These are phyloP conservation scores for Acanthurus tractus DNA, from an alignment of 2,797 vertebrate species.

Conservation along the genomic window DNA sequence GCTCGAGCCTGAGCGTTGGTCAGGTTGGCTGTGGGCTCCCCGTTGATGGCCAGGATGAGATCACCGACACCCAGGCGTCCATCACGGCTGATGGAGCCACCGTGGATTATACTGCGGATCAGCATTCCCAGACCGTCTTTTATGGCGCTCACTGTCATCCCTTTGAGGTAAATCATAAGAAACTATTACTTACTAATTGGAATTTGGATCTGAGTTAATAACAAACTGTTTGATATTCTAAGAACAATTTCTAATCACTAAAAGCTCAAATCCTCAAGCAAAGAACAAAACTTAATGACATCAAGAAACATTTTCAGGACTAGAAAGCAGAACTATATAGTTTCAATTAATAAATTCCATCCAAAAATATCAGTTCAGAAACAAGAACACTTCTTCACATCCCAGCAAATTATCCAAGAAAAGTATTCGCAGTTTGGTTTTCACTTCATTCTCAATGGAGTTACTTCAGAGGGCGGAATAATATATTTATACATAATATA, in stretches of 20 bases:
- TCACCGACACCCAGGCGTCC: constrained; percentile 94
- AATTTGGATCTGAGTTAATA: background rate
- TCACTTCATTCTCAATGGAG: constrained; percentile 26
- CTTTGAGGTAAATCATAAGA: constrained; percentile 72
- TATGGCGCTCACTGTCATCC: constrained; percentile 96
- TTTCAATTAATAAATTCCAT: background rate
- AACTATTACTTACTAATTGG: background rate
- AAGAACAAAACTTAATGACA: background rate
- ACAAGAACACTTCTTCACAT: background rate
- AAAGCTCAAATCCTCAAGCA: background rate
- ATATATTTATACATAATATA: constrained; percentile 12
- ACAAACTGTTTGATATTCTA: background rate
- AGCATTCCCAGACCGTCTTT: constrained; percentile 95
- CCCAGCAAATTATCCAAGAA: background rate
- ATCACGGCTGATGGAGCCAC: constrained; percentile 95
- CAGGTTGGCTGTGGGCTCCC: constrained; percentile 91
- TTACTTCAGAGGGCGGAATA: constrained; percentile 19
- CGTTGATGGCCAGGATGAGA: constrained; percentile 94
- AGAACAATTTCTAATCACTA: background rate
- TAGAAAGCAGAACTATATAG: background rate
- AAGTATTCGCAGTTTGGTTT: constrained; percentile 10
- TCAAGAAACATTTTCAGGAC: background rate
- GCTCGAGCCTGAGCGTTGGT: constrained; percentile 94
- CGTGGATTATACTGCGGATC: constrained; percentile 95
- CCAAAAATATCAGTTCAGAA: background rate